Evolutionary conservation across 2,888 invertebrate species (phyloP).

Genomic region (Aquatica leii): DNA sequence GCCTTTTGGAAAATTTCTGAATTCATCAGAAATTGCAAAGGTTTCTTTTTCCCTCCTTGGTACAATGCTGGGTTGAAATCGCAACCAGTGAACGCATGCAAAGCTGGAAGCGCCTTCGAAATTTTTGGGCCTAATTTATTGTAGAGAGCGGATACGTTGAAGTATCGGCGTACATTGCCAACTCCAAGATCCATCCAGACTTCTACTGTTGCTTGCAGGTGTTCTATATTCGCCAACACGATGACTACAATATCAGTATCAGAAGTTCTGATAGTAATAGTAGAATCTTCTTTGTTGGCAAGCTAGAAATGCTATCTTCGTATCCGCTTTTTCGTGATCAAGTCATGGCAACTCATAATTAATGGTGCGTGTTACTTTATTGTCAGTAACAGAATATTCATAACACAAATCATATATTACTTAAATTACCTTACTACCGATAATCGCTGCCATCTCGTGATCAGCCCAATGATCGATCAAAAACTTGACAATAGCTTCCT

Average conservation of each 20-base stretch:
- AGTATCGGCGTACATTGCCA: constrained; percentile 39
- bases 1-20: background rate
- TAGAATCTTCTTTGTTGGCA: constrained; percentile 34
- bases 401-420: constrained; percentile 39
- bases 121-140: constrained; percentile 36
- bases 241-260: constrained; percentile 40
- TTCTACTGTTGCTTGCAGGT: constrained; percentile 33
- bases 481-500: constrained; percentile 46
- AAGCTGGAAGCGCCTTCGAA: constrained; percentile 38
- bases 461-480: constrained; percentile 46
- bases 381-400: constrained; percentile 25
- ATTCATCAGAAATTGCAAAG: constrained; percentile 23
- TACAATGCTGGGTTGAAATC: constrained; percentile 40
- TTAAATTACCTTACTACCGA: constrained; percentile 44
- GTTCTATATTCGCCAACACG: constrained; percentile 43
- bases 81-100: constrained; percentile 41
- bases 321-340: constrained; percentile 45
- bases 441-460: constrained; percentile 43
- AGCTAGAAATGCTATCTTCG: constrained; percentile 39
- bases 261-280: constrained; percentile 33
- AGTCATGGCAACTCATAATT: constrained; percentile 4
- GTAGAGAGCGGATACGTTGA: constrained; percentile 39
- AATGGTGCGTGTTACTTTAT: constrained; percentile 26
- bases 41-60: constrained; percentile 38
- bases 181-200: constrained; percentile 41